Percentiles rank a stretch among this genome's conserved stretches.
Evolutionary conservation across 2,113 vertebrate genomes (phyloP).

Genomic region (Pristiophorus japonicus): DNA sequence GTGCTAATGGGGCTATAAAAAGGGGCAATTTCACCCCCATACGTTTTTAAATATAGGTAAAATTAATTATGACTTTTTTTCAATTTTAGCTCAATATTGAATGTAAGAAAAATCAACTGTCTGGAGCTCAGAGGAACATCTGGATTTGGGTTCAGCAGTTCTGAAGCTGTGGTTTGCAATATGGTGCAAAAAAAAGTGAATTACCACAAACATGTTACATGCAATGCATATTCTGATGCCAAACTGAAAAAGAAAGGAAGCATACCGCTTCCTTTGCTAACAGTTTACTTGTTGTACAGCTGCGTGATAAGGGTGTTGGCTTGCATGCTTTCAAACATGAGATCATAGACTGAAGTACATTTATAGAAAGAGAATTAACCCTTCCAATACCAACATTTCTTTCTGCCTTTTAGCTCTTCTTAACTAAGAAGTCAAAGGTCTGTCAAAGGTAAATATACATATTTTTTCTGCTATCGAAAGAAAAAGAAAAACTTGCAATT

Average conservation of each 20-base stretch:
- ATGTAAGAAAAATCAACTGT: not conserved
- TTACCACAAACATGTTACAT: slow-evolving; percentile 11
- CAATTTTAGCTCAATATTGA: not conserved
- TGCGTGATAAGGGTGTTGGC: slow-evolving; percentile 37
- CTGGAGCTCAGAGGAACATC: not conserved
- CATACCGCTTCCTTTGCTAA: slow-evolving; percentile 14
- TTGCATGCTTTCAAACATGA: slow-evolving; percentile 16
- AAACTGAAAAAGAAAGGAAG: slow-evolving; percentile 34
- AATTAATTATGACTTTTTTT: not conserved
- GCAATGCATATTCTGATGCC: slow-evolving; percentile 25
- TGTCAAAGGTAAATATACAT: not conserved
- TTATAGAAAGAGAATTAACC: slow-evolving; percentile 25
- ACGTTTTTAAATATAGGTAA: not conserved
- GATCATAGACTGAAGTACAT: slow-evolving; percentile 20
- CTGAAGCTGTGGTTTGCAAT: slow-evolving; percentile 9
- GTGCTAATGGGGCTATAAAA: too few relatives aligned
- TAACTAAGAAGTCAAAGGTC: not conserved
- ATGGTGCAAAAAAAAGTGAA: not conserved
- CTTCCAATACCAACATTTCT: not conserved
- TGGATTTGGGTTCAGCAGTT: not conserved
- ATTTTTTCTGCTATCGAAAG: not conserved
- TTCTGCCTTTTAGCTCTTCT: not conserved
- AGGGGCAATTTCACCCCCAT: too few relatives aligned
- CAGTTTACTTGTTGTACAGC: slow-evolving; percentile 30
- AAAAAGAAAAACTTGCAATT: not conserved